Base-by-base conservation (phyloP, 1,140 invertebrate genomes). In the Drosophila kepulauana region DNA sequence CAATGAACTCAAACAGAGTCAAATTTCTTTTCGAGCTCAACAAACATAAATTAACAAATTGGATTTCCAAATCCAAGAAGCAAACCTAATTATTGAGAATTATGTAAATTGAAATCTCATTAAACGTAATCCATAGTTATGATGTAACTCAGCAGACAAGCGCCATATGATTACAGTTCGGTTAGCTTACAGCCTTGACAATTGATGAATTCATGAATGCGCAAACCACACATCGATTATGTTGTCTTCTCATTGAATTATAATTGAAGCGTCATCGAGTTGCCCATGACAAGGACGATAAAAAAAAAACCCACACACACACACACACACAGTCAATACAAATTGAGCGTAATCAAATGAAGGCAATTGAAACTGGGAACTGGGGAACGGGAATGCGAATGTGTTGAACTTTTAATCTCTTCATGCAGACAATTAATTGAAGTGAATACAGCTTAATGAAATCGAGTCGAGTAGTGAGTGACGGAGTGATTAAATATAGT, bases 271-370 rank as follows among this genome's bases (percentile, higher is more conserved):
- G 65, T 71, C 78, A 86, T 86, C 62, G 43, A 75, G 59, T 54
- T 86, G 66, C 72, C 64, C n/a, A 20, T 35, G 66, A 72, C 79
- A 49, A 68, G 52, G 38, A 75, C 33, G 8, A 38, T 13, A 58
- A 52, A n/a, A 52, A n/a, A 52, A 52, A 41, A 51, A 51, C 11
- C 3, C 1, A 5, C 13, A 38, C 30, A 33, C 20, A 33, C 5
- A 33, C 5, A 3, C 5, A 45, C 25, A 10, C 3, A 25, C 20
- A 67, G 48, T 67, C 68, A 33, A 33, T 57, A 64, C 72, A 74
- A 87, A 88, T 77, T 82, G 62, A 79, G 62, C 62, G 62, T 82
- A 82, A 86, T 86, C 69, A 79, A 86, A 87, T 78, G 67, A 75
- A 69, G 77, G 77, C 58, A 49, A 66, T 57, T 49, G 30, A 35